Evolutionary conservation across 2,113 vertebrate species (phyloP).

Genomic region (Echinops telfairi): DNA sequence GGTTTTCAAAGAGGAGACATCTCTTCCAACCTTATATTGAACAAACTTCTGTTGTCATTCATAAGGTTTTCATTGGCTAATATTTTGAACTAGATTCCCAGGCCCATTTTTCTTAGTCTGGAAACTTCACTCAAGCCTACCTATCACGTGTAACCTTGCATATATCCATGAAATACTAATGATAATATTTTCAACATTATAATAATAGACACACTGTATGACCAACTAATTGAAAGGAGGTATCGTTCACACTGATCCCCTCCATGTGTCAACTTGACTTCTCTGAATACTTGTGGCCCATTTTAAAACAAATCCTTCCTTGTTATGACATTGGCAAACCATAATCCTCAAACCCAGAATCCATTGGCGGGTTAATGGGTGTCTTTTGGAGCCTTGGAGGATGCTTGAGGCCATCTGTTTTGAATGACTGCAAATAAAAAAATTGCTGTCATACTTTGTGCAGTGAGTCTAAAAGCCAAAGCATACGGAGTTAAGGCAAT

Average conservation of each 20-base stretch:
- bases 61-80: neutral
- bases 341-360: neutral
- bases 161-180: too few relatives aligned
- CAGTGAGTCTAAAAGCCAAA: neutral
- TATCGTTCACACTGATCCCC: neutral
- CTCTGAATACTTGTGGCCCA: neutral
- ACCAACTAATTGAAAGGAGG: neutral
- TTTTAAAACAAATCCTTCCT: slow-evolving; percentile 29
- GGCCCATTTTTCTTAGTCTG: neutral
- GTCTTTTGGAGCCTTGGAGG: neutral
- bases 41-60: neutral
- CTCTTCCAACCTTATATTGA: neutral
- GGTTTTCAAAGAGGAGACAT: neutral
- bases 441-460: neutral
- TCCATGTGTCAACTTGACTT: neutral
- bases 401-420: neutral
- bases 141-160: neutral
- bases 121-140: neutral
- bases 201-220: neutral
- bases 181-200: neutral
- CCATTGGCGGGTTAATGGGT: neutral
- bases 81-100: neutral
- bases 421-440: neutral
- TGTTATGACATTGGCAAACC: neutral
- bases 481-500: rapidly evolving